Conservation (phyloP, 2,888 invertebrate species). For the Theretra japonica region DNA sequence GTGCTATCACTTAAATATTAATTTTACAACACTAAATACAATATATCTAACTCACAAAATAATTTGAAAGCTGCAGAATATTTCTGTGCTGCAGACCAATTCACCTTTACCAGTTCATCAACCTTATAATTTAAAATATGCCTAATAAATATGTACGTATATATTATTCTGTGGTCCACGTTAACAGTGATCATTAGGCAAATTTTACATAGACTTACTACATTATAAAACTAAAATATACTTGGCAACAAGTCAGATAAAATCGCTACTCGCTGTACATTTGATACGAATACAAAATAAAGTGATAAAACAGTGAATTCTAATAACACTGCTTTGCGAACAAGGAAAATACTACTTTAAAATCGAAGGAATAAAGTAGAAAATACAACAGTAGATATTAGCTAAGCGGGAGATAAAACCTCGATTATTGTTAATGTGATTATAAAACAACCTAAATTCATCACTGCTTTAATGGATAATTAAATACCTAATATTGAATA, state of each 20-base stretch:
- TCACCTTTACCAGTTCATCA: no score
- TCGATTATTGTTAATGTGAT: neutral
- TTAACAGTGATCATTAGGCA: neutral
- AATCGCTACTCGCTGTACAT: neutral
- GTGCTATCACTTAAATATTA: no score
- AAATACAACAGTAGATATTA: neutral
- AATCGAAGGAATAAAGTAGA: neutral
- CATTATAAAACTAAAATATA: conserved; percentile 13
- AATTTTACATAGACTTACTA: neutral
- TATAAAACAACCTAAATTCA: neutral
- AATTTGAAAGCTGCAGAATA: no score
- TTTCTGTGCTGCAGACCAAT: no score
- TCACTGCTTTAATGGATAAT: neutral
- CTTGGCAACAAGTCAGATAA: conserved; percentile 24
- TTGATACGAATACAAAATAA: conserved; percentile 14
- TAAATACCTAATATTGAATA: neutral
- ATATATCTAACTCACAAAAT: no score
- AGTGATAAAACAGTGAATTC: neutral
- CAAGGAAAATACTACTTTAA: neutral
- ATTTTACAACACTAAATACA: no score
- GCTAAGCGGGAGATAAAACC: neutral
- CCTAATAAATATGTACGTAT: no score
- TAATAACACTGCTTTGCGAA: neutral
- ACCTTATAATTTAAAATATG: no score
- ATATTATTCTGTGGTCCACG: no score